Conservation (phyloP, 2,888 invertebrate species). For the Lamellibrachia satsuma region DNA sequence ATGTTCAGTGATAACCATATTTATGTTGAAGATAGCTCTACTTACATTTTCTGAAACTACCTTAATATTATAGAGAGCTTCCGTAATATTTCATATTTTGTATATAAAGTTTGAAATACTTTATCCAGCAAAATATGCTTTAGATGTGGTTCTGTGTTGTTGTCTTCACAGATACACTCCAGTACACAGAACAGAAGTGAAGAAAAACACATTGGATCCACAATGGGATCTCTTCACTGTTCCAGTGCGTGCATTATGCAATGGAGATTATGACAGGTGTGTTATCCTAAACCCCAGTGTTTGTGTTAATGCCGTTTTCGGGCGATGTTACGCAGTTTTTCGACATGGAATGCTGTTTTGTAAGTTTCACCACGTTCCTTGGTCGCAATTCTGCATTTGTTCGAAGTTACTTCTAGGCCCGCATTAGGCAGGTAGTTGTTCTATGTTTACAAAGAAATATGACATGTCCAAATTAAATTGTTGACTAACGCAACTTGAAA, state of each 20-base stretch:
- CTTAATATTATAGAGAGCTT: background rate
- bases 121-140: background rate
- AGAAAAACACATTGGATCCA: slow-evolving; percentile 69
- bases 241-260: slow-evolving; percentile 67
- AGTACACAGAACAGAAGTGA: slow-evolving; percentile 70
- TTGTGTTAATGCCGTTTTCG: too few species aligned
- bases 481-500: too few species aligned
- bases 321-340: too few species aligned
- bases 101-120: background rate
- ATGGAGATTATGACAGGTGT: slow-evolving; percentile 68
- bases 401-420: too few species aligned
- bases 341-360: too few species aligned
- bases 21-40: background rate
- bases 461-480: too few species aligned
- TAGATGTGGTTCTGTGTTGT: background rate
- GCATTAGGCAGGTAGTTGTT: too few species aligned
- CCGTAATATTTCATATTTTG: background rate
- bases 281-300: background rate
- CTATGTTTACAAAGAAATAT: too few species aligned
- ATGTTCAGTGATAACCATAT: background rate
- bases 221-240: slow-evolving; percentile 69
- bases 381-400: too few species aligned
- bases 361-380: too few species aligned
- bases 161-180: slow-evolving; percentile 63
- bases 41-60: background rate